Conservation (phyloP, 1,140 invertebrate genomes). For the Aphis gossypii region DNA sequence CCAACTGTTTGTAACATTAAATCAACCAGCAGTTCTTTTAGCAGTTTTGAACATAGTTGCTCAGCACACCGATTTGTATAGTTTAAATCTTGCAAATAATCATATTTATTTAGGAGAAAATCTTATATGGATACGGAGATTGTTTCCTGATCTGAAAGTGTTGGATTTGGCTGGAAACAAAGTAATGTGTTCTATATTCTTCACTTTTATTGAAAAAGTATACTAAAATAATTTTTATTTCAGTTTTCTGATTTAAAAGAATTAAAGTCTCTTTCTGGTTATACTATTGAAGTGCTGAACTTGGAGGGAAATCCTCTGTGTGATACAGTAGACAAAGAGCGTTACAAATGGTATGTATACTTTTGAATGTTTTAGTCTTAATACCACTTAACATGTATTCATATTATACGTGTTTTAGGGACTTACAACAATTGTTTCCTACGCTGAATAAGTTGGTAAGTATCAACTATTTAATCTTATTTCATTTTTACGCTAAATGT, state of each 20-base stretch:
- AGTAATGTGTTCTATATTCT: background rate
- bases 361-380: background rate
- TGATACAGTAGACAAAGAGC: slow-evolving; percentile 44
- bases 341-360: slow-evolving; percentile 25
- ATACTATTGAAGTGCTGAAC: slow-evolving; percentile 42
- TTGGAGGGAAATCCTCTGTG: slow-evolving; percentile 25
- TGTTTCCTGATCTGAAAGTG: slow-evolving; percentile 52
- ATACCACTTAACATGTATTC: background rate
- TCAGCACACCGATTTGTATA: slow-evolving; percentile 43
- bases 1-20: slow-evolving; percentile 51
- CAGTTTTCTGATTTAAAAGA: slow-evolving; percentile 50
- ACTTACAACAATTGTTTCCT: slow-evolving; percentile 44
- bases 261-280: background rate
- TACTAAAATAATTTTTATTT: background rate
- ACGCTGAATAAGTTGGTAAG: slow-evolving; percentile 39
- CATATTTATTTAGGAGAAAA: slow-evolving; percentile 45
- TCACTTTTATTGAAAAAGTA: background rate
- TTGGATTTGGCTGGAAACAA: slow-evolving; percentile 42
- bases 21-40: slow-evolving; percentile 49
- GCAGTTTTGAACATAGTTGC: slow-evolving; percentile 23
- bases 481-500: slow-evolving; percentile 8
- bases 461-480: slow-evolving; percentile 27
- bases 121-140: slow-evolving; percentile 45
- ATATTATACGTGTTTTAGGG: background rate
- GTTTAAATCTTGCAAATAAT: slow-evolving; percentile 43